Conservation (phyloP, 1,140 invertebrate genomes). For the Steinernema khuongi region DNA sequence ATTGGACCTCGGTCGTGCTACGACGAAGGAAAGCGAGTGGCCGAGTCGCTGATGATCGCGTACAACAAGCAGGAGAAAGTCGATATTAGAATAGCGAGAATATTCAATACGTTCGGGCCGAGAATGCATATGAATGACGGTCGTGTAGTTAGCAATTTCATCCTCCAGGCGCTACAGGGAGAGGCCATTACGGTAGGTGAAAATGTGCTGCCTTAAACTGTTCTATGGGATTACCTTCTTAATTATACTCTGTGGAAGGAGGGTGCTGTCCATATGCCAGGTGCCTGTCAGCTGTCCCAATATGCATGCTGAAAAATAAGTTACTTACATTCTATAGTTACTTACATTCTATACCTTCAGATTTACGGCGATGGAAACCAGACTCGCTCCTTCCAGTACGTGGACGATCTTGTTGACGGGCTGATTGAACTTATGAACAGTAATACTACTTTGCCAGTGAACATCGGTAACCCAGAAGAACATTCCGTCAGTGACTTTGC, state of each 20-base stretch:
- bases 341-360: conserved; percentile 59
- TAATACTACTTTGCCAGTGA: conserved; percentile 86
- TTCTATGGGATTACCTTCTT: no score
- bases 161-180: conserved; percentile 88
- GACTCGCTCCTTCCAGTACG: conserved; percentile 95
- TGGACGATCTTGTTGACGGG: conserved; percentile 91
- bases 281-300: no score
- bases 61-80: conserved; percentile 88
- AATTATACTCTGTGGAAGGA: no score
- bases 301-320: conserved; percentile 2
- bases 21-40: conserved; percentile 94
- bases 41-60: conserved; percentile 91
- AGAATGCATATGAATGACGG: conserved; percentile 99
- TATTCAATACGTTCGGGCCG: conserved; percentile 99
- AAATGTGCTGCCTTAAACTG: no score
- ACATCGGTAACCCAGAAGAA: conserved; percentile 96
- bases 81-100: conserved; percentile 85
- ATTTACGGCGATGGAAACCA: conserved; percentile 91
- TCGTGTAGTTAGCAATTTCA: conserved; percentile 95
- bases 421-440: conserved; percentile 85
- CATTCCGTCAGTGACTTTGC: conserved; percentile 95
- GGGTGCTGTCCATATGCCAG: no score
- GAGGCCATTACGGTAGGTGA: conserved; percentile 79
- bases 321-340: conserved; percentile 28
- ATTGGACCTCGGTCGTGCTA: conserved; percentile 93